phyloP scores from a whole-genome alignment of 2,888 invertebrate genomes.

The Agrotis exclamationis region DNA sequence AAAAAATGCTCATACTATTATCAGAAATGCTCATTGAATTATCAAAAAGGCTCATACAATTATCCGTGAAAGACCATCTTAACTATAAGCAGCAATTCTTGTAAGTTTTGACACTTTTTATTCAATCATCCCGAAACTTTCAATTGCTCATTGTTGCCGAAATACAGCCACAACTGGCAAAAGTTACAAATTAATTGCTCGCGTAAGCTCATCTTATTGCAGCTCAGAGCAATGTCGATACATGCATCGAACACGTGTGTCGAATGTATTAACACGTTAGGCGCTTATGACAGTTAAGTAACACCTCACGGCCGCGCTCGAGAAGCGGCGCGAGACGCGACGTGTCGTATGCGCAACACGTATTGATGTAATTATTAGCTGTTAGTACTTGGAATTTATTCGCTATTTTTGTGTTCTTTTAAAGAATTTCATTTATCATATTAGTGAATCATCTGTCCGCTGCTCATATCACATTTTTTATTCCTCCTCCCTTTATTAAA shows the following conservation, averaged over 20 bases:
- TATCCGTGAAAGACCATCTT: too few relatives aligned
- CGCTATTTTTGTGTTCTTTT: constrained; percentile 10
- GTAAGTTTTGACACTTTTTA: neutral
- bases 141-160: neutral
- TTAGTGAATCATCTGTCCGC: neutral
- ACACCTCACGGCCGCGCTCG: constrained; percentile 65
- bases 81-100: too few relatives aligned
- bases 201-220: neutral
- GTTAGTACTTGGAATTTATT: constrained; percentile 8
- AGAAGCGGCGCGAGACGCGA: constrained; percentile 51
- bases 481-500: too few relatives aligned
- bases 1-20: too few relatives aligned
- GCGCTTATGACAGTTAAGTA: constrained; percentile 67
- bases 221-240: neutral
- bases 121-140: neutral
- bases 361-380: constrained; percentile 27
- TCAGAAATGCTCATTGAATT: too few relatives aligned
- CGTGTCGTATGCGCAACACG: constrained; percentile 27
- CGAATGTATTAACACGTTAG: constrained; percentile 63
- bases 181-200: constrained; percentile 4
- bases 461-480: too few relatives aligned
- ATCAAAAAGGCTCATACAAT: too few relatives aligned
- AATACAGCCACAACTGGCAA: neutral
- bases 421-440: neutral
- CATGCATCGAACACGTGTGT: constrained; percentile 40